A percentile compares a stretch with the other conserved stretches of the same genome.
Evolutionary conservation across 2,113 vertebrate species (phyloP).

Genomic region (Pipra filicauda): DNA sequence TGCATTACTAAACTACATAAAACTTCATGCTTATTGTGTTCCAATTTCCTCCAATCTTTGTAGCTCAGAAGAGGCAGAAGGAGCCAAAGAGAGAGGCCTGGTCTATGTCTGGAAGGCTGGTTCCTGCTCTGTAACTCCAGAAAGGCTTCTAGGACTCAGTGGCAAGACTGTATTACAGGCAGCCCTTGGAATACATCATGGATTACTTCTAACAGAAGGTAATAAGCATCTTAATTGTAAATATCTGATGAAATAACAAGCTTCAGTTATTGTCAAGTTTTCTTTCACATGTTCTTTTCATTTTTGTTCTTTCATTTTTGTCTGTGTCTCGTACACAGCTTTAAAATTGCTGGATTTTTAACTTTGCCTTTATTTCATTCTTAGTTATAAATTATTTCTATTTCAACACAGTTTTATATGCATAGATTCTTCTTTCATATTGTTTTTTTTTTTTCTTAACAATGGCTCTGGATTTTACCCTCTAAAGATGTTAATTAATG

Average conservation of each 20-base stretch:
- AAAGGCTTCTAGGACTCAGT: slow-evolving; percentile 81
- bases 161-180: slow-evolving; percentile 88
- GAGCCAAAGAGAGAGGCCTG: slow-evolving; percentile 84
- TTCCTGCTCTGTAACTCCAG: slow-evolving; percentile 82
- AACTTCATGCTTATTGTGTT: neutral
- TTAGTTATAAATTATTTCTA: neutral
- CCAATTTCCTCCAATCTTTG: neutral
- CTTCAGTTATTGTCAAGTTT: neutral
- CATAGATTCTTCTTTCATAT: neutral
- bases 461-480: neutral
- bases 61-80: slow-evolving; percentile 83
- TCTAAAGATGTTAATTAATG: neutral
- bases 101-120: slow-evolving; percentile 90
- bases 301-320: too few relatives aligned
- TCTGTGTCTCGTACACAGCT: neutral
- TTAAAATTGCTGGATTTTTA: neutral
- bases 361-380: neutral
- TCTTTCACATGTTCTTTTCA: neutral
- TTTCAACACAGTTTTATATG: neutral
- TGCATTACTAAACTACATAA: neutral
- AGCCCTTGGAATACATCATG: slow-evolving; percentile 85
- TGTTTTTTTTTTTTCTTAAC: neutral
- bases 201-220: slow-evolving; percentile 91
- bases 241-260: neutral
- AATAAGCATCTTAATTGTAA: neutral